Evolutionary conservation across 2,113 vertebrate genomes (phyloP).

Genomic region (Sterna hirundo): DNA sequence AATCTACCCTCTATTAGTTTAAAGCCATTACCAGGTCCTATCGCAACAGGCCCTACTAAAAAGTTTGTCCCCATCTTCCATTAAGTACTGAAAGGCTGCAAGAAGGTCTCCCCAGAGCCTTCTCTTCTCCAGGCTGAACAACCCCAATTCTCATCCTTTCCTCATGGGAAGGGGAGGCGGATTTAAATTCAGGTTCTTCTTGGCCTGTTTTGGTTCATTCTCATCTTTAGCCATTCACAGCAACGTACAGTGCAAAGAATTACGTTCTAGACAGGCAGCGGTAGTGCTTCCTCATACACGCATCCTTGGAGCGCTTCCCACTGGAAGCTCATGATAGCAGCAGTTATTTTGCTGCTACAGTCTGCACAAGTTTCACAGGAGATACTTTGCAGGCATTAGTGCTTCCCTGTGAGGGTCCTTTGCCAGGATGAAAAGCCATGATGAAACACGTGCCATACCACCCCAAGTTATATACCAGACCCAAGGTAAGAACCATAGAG

Average conservation of each 20-base stretch:
- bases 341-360: background rate
- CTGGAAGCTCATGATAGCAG: background rate
- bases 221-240: background rate
- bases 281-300: background rate
- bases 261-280: background rate
- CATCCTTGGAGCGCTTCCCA: background rate
- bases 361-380: background rate
- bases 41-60: background rate
- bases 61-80: background rate
- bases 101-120: background rate
- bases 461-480: background rate
- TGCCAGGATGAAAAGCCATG: background rate
- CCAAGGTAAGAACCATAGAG: background rate
- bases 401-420: background rate
- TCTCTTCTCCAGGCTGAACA: background rate
- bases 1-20: background rate
- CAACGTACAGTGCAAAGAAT: background rate
- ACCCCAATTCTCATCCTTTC: background rate
- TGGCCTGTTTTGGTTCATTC: background rate
- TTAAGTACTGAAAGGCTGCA: background rate
- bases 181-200: background rate
- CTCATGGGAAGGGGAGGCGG: background rate
- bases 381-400: background rate
- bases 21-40: background rate
- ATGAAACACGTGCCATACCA: fast-evolving